phyloP scores from a whole-genome alignment of 1,140 invertebrate species.

The Chlorops oryzae region DNA sequence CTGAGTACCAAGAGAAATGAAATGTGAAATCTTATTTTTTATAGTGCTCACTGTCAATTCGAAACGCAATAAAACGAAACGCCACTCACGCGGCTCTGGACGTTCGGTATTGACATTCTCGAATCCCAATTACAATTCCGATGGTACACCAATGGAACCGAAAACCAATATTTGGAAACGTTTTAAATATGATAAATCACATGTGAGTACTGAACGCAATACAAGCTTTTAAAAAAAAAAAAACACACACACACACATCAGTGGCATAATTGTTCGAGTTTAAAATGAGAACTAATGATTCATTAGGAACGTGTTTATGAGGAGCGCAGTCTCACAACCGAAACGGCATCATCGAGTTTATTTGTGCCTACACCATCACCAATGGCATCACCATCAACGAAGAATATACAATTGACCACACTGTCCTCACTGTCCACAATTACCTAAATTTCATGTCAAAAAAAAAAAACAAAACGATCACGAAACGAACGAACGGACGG shows the following conservation, averaged over 20 bases:
- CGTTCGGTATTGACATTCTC: conserved; percentile 66
- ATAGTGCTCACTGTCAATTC: conserved; percentile 51
- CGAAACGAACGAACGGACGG: no score
- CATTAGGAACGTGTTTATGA: conserved; percentile 44
- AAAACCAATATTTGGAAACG: conserved; percentile 63
- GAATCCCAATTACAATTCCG: conserved; percentile 65
- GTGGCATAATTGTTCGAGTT: no score
- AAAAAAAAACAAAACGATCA: no score
- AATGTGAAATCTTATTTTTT: conserved; percentile 31
- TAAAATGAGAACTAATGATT: no score
- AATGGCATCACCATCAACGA: conserved; percentile 42
- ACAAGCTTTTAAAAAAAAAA: no score
- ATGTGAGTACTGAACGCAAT: conserved; percentile 52
- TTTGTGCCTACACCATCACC: conserved; percentile 44
- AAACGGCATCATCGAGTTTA: conserved; percentile 43
- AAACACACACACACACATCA: no score
- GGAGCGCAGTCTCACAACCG: conserved; percentile 42
- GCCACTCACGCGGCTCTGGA: conserved; percentile 55
- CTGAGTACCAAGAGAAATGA: no score
- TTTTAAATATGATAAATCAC: conserved; percentile 64
- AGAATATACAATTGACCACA: conserved; percentile 43
- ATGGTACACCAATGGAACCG: conserved; percentile 51
- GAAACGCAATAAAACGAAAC: conserved; percentile 54
- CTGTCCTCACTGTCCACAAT: conserved; percentile 46
- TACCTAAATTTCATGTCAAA: conserved; percentile 10